Conservation (phyloP, 2,888 invertebrate genomes). For the Ormyrus rosae region DNA sequence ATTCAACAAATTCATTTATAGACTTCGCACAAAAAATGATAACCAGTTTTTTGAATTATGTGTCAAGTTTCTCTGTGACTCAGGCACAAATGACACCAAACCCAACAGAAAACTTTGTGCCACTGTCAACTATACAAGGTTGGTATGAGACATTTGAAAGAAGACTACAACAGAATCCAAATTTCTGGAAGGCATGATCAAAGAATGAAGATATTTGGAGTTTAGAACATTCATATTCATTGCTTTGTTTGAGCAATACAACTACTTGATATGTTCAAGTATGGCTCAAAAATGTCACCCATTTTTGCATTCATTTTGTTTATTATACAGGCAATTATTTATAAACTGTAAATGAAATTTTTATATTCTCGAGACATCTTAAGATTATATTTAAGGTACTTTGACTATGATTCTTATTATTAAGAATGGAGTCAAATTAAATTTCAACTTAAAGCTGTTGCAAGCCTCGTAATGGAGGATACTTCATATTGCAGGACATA, state of each 20-base stretch:
- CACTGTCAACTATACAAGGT: slow-evolving; percentile 89
- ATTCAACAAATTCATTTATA: slow-evolving; percentile 77
- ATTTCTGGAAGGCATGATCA: slow-evolving; percentile 88
- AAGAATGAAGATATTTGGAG: slow-evolving; percentile 38
- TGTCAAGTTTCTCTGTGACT: slow-evolving; percentile 90
- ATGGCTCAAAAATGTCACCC: not conserved
- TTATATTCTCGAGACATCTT: slow-evolving; percentile 28
- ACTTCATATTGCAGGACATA: too few relatives aligned
- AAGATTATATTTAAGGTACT: slow-evolving; percentile 1
- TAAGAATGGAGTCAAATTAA: not conserved
- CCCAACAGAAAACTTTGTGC: slow-evolving; percentile 89
- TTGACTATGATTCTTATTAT: not conserved
- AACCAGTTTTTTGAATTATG: slow-evolving; percentile 93
- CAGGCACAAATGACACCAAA: slow-evolving; percentile 88
- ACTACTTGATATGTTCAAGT: slow-evolving; percentile 38
- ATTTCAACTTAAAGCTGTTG: too few relatives aligned
- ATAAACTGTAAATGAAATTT: slow-evolving; percentile 4
- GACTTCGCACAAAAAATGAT: slow-evolving; percentile 93
- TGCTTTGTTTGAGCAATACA: slow-evolving; percentile 42
- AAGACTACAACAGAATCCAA: slow-evolving; percentile 91
- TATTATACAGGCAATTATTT: slow-evolving; percentile 12
- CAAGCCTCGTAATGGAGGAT: too few relatives aligned
- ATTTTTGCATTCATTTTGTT: slow-evolving; percentile 21
- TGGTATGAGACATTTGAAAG: slow-evolving; percentile 97
- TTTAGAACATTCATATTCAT: slow-evolving; percentile 46